A percentile compares a stretch with the other conserved stretches of the same genome.
These are phyloP conservation scores for Caenorhabditis afra DNA, from an alignment of 2,888 invertebrate genomes.

Conservation along the genomic window DNA sequence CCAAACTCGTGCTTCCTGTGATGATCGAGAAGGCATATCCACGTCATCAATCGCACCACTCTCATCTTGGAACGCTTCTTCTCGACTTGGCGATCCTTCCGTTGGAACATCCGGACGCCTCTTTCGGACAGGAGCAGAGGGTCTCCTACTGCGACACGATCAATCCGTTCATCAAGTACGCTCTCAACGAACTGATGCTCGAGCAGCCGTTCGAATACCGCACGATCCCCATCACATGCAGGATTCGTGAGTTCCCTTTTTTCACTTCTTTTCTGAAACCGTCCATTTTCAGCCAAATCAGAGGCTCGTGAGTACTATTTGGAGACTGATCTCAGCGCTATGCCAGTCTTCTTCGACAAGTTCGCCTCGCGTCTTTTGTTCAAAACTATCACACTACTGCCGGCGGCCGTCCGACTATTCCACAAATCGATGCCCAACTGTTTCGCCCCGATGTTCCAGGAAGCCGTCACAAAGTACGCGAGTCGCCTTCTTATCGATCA, in stretches of 20 bases:
- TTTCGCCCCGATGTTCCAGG: constrained; percentile 36
- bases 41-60: constrained; percentile 1
- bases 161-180: constrained; percentile 36
- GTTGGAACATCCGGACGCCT: constrained; percentile 2
- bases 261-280: background rate
- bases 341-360: constrained; percentile 23
- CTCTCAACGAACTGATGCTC: constrained; percentile 43
- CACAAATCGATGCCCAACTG: constrained; percentile 81
- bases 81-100: constrained; percentile 44
- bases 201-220: constrained; percentile 39
- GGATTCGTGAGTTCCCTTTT: constrained; percentile 27
- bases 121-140: constrained; percentile 39
- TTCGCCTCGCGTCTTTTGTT: constrained; percentile 47
- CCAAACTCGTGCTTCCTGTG: constrained; percentile 28
- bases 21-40: constrained; percentile 25
- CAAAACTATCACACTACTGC: constrained; percentile 80
- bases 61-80: constrained; percentile 27
- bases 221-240: constrained; percentile 18
- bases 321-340: background rate
- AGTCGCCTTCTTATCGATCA: constrained; percentile 70
- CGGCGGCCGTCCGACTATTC: constrained; percentile 82
- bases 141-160: constrained; percentile 57
- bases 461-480: constrained; percentile 35
- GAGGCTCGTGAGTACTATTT: constrained; percentile 40
- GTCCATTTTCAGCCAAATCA: constrained; percentile 34